Percentiles rank a stretch among this genome's conserved stretches.
Conservation (phyloP, 2,888 invertebrate genomes). For the Patella caerulea region DNA sequence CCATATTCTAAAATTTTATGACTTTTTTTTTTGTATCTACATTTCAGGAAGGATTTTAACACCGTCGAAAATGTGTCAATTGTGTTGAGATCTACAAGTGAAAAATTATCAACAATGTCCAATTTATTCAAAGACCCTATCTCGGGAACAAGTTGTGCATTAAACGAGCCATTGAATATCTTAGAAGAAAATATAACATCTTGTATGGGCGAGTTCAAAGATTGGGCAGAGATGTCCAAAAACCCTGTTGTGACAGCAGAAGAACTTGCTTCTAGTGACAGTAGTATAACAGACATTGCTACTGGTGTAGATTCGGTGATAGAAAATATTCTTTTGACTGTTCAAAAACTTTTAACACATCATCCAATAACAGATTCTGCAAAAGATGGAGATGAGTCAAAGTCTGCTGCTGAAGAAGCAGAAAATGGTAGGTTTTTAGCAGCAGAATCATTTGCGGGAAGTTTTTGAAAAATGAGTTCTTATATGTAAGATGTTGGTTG, state of each 20-base stretch:
- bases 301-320: conserved; percentile 73
- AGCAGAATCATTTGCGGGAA: too few relatives aligned
- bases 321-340: conserved; percentile 74
- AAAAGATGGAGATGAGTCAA: conserved; percentile 46
- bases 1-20: too few relatives aligned
- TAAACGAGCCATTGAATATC: conserved; percentile 45
- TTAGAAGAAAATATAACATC: conserved; percentile 34
- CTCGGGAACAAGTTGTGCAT: conserved; percentile 27
- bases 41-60: conserved; percentile 24
- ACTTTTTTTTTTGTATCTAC: too few relatives aligned
- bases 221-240: conserved; percentile 29
- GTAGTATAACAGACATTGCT: conserved; percentile 27
- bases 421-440: too few relatives aligned
- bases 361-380: conserved; percentile 45
- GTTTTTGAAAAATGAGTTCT: too few relatives aligned
- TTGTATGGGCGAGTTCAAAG: conserved; percentile 27
- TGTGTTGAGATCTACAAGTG: background rate
- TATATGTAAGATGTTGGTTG: too few relatives aligned
- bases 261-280: background rate
- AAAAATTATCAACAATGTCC: conserved; percentile 24
- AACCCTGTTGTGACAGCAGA: background rate
- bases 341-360: conserved; percentile 78
- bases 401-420: too few relatives aligned
- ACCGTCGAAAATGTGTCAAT: background rate
- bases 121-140: conserved; percentile 40